Evolutionary conservation across 2,113 vertebrate genomes (phyloP).

Genomic region (Nerophis ophidion): DNA sequence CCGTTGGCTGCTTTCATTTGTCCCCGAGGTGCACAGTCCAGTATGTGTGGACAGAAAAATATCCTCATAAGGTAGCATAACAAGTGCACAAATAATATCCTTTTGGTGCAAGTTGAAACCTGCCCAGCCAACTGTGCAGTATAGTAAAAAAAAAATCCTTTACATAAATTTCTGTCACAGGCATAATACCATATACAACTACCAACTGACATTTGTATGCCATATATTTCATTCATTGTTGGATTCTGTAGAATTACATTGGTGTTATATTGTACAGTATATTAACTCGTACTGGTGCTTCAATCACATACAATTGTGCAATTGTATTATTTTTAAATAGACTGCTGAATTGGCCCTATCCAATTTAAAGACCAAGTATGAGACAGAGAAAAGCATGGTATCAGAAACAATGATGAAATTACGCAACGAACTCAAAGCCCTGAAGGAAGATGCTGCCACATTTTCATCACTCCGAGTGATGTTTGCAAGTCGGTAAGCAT

Average conservation of each 20-base stretch:
- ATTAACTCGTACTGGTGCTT: neutral
- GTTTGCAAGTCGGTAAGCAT: slow-evolving; percentile 79
- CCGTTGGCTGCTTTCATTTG: too few relatives aligned
- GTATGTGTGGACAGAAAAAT: too few relatives aligned
- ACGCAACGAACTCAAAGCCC: slow-evolving; percentile 77
- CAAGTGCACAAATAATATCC: too few relatives aligned
- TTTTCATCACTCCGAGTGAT: slow-evolving; percentile 81
- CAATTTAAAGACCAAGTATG: slow-evolving; percentile 81
- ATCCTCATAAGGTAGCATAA: too few relatives aligned
- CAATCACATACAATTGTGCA: neutral
- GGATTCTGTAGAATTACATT: neutral
- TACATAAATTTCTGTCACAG: too few relatives aligned
- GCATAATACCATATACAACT: too few relatives aligned
- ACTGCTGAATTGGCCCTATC: slow-evolving; percentile 78
- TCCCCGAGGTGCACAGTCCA: too few relatives aligned
- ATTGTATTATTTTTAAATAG: slow-evolving; percentile 41
- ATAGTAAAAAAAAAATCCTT: neutral
- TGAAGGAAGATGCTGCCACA: slow-evolving; percentile 82
- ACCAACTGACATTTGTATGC: too few relatives aligned
- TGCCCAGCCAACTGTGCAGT: neutral
- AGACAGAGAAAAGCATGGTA: slow-evolving; percentile 78
- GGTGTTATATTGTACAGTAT: neutral
- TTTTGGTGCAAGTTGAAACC: neutral
- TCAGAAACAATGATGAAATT: slow-evolving; percentile 80
- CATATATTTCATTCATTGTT: neutral